Conservation (phyloP, 2,113 vertebrate genomes). For the Alexandromys fortis region DNA sequence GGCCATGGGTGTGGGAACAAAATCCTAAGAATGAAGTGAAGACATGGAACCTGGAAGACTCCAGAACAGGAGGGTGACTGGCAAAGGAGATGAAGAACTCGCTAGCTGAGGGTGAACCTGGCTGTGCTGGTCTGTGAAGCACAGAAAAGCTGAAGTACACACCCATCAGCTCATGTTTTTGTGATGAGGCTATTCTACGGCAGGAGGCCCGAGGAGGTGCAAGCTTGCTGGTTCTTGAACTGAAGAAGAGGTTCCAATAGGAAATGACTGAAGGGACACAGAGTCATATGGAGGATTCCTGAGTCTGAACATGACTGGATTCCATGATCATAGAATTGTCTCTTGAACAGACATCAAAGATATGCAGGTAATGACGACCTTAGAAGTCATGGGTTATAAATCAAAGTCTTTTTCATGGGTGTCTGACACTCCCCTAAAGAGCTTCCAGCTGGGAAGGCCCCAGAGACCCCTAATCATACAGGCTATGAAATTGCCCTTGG, state of each 20-base stretch:
- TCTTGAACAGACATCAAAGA: not conserved
- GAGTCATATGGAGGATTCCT: rapidly evolving
- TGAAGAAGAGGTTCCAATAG: not conserved
- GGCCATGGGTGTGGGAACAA: rapidly evolving
- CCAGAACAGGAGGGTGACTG: rapidly evolving
- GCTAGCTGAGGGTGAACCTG: rapidly evolving
- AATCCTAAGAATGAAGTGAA: not conserved
- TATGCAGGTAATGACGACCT: not conserved
- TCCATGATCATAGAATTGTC: not conserved
- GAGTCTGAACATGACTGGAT: not conserved
- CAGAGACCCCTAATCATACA: not conserved
- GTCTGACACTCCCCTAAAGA: not conserved
- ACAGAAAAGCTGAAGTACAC: not conserved
- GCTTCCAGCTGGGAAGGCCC: not conserved
- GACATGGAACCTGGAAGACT: rapidly evolving
- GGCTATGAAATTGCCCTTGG: not conserved
- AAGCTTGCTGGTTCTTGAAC: not conserved
- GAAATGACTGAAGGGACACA: rapidly evolving
- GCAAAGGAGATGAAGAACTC: no score
- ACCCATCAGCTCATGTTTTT: rapidly evolving
- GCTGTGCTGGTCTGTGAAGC: no score
- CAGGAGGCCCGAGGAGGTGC: not conserved
- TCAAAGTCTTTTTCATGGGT: no score
- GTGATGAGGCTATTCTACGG: rapidly evolving
- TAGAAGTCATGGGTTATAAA: not conserved